phyloP scores from a whole-genome alignment of 2,888 invertebrate species.

The Drosophila basisetae region DNA sequence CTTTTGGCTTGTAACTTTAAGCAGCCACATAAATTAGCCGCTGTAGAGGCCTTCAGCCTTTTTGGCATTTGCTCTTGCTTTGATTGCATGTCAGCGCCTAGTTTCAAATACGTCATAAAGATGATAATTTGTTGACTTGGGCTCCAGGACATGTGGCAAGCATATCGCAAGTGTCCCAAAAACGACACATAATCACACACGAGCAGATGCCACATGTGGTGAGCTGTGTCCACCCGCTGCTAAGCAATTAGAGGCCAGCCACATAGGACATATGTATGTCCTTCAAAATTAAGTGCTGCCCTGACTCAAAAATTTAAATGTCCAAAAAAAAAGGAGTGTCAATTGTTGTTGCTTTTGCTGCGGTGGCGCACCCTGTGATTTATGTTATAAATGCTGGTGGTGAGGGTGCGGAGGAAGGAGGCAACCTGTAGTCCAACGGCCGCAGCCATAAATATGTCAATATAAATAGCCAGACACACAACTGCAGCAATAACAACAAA shows the following conservation, averaged over 20 bases:
- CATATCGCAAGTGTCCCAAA: conserved; percentile 5
- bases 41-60: conserved; percentile 6
- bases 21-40: conserved; percentile 33
- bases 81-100: conserved; percentile 56
- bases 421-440: conserved; percentile 30
- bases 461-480: conserved; percentile 65
- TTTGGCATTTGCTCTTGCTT: conserved; percentile 10
- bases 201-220: conserved; percentile 44
- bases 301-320: conserved; percentile 52
- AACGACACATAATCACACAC: background rate
- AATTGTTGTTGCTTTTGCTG: conserved; percentile 32
- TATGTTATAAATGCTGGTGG: conserved; percentile 58
- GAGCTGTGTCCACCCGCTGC: conserved; percentile 36
- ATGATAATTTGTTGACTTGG: conserved; percentile 33
- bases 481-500: conserved; percentile 59
- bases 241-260: conserved; percentile 47
- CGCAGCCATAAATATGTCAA: conserved; percentile 79
- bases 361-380: conserved; percentile 72
- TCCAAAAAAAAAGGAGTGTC: conserved; percentile 68
- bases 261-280: conserved; percentile 55
- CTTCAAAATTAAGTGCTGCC: conserved; percentile 25
- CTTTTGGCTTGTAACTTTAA: conserved; percentile 40
- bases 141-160: conserved; percentile 27
- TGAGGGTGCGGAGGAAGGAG: background rate
- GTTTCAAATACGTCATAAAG: conserved; percentile 47